Conservation (phyloP, 2,797 vertebrate genomes). For the Schizothorax lantsangensis region DNA sequence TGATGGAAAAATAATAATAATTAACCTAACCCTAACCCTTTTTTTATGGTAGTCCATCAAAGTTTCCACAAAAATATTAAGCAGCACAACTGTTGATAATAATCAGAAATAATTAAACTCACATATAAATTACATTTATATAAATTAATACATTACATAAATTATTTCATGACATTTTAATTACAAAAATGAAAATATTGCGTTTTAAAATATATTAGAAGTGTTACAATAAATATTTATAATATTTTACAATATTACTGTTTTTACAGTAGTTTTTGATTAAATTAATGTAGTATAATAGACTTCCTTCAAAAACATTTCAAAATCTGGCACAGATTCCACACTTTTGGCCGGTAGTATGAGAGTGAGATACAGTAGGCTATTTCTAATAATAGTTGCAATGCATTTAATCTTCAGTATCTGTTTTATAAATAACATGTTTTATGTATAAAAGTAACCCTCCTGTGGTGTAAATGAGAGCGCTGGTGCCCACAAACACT, state of each 20-base stretch:
- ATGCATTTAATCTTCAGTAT: not conserved
- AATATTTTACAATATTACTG: not conserved
- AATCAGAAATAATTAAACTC: too few relatives aligned
- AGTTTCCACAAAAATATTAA: not conserved
- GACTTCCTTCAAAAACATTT: not conserved
- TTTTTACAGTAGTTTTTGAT: not conserved
- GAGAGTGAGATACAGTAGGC: not conserved
- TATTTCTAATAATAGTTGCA: not conserved
- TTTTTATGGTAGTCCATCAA: not conserved
- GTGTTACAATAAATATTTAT: too few relatives aligned
- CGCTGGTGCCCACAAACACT: not conserved
- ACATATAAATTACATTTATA: too few relatives aligned
- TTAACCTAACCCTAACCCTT: not conserved
- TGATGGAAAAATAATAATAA: too few relatives aligned
- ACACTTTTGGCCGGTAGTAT: not conserved
- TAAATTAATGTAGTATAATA: not conserved
- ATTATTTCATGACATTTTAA: too few relatives aligned
- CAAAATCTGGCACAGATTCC: not conserved
- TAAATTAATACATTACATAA: too few relatives aligned
- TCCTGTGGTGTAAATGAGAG: not conserved
- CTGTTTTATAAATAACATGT: not conserved
- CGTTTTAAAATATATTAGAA: not conserved
- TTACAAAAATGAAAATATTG: too few relatives aligned
- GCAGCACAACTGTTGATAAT: not conserved
- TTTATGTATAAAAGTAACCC: constrained; percentile 17